Percentiles rank a stretch among this genome's conserved stretches.
Evolutionary conservation across 2,797 vertebrate genomes (phyloP).

Genomic region (Pangasius sanitwongsei): DNA sequence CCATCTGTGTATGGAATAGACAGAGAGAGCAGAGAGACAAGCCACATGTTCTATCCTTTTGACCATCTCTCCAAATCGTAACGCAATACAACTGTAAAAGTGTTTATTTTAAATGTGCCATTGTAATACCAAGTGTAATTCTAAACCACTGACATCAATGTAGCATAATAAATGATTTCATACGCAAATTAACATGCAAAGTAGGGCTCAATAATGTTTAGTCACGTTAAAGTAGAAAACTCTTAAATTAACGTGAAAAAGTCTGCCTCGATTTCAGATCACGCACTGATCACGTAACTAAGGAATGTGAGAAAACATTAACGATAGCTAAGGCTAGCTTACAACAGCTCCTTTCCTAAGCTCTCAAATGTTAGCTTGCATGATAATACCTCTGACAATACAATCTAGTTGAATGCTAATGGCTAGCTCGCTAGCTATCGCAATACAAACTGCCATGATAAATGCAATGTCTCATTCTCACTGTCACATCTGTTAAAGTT

Average conservation of each 20-base stretch:
- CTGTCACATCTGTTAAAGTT: background rate
- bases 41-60: background rate
- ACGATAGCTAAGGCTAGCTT: background rate
- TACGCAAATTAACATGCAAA: background rate
- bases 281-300: no score
- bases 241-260: background rate
- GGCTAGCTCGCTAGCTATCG: background rate
- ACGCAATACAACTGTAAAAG: background rate
- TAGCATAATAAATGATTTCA: background rate
- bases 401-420: background rate
- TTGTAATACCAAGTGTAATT: background rate
- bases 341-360: background rate
- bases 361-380: background rate
- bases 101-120: background rate
- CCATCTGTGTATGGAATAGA: background rate
- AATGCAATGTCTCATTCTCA: background rate
- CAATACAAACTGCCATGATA: background rate
- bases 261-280: no score
- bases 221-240: background rate
- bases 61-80: background rate
- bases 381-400: background rate
- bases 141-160: background rate
- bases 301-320: background rate
- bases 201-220: background rate
- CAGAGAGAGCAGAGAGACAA: background rate